These are phyloP conservation scores for Ennomos fuscantarius DNA, from an alignment of 2,888 invertebrate species.

Conservation along the genomic window DNA sequence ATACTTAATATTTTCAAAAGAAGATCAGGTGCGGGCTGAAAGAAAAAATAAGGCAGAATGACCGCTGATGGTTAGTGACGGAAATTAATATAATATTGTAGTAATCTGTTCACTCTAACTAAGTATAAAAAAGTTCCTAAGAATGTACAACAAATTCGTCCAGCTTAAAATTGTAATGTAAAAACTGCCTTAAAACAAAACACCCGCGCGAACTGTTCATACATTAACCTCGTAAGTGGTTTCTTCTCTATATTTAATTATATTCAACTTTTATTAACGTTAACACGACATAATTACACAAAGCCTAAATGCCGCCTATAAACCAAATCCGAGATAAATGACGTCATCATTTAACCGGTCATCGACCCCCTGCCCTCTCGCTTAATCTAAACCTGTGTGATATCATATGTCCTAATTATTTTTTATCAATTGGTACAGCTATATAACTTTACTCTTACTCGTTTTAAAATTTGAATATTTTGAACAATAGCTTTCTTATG, in stretches of 20 bases:
- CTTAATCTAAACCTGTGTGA: conserved; percentile 8
- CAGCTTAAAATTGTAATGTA: too few species aligned
- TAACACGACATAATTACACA: neutral
- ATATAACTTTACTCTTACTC: conserved; percentile 3
- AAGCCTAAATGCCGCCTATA: conserved; percentile 1
- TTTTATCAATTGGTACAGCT: conserved; percentile 32
- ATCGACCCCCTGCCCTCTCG: conserved; percentile 1
- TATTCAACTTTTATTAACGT: neutral
- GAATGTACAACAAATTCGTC: too few species aligned
- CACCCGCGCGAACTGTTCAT: too few species aligned
- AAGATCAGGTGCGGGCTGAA: too few species aligned
- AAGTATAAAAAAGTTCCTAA: too few species aligned
- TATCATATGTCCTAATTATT: conserved; percentile 34
- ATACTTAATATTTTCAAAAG: too few species aligned
- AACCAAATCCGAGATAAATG: conserved; percentile 13
- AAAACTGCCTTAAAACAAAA: too few species aligned
- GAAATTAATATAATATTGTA: too few species aligned
- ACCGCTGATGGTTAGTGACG: too few species aligned
- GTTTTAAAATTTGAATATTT: conserved; percentile 48
- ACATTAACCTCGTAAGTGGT: too few species aligned
- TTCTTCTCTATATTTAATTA: neutral
- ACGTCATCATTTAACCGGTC: conserved; percentile 12
- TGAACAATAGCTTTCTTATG: conserved; percentile 59
- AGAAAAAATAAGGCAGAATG: too few species aligned
- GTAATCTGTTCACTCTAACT: too few species aligned